phyloP scores from a whole-genome alignment of 1,140 invertebrate species.

The Drosophila tropicalis region DNA sequence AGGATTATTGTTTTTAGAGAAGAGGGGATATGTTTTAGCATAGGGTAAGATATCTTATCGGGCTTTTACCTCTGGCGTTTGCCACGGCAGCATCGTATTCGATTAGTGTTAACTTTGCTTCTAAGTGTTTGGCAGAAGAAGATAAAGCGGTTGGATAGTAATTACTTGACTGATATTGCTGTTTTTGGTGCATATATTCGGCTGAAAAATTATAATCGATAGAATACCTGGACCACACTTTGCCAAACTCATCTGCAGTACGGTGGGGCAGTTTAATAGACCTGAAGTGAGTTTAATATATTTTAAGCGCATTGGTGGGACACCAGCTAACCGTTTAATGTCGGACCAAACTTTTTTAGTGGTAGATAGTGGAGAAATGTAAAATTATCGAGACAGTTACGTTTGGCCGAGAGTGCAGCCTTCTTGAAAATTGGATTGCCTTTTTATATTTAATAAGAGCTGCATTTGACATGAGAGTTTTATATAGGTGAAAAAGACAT shows the following conservation, averaged over 20 bases:
- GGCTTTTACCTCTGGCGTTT: no score
- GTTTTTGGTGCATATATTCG: slow-evolving; percentile 1
- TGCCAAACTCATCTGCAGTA: neutral
- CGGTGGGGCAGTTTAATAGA: neutral
- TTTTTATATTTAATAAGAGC: slow-evolving; percentile 7
- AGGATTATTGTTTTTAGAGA: no score
- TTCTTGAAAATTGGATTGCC: slow-evolving; percentile 20
- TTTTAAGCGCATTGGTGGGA: slow-evolving; percentile 11
- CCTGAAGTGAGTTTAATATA: neutral
- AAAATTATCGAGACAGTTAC: slow-evolving; percentile 22
- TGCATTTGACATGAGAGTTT: neutral
- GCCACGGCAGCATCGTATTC: no score
- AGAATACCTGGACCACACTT: no score
- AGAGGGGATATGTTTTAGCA: neutral
- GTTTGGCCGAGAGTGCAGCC: neutral
- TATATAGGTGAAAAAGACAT: neutral
- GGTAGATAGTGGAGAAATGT: slow-evolving; percentile 27
- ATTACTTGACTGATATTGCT: neutral
- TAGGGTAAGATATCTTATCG: no score
- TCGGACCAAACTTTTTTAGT: slow-evolving; percentile 33
- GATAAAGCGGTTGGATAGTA: no score
- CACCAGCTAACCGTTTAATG: slow-evolving; percentile 27
- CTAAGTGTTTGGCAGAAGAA: no score
- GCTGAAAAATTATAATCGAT: no score
- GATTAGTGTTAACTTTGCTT: no score